Base-by-base conservation (phyloP, 2,888 invertebrate genomes). In the Lasioglossum oenotherae region DNA sequence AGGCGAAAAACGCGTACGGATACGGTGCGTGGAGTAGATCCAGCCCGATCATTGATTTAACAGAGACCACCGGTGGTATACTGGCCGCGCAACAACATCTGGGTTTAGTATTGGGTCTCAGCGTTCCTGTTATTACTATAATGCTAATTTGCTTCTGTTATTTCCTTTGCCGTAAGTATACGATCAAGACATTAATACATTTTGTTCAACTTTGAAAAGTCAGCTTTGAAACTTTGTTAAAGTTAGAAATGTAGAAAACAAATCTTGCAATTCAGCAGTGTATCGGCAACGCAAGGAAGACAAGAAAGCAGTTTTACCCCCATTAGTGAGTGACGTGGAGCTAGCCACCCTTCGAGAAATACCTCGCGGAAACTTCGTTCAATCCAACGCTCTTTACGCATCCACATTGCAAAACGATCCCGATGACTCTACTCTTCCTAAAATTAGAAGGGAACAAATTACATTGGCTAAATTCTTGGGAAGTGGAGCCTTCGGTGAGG, bases 401-500 rank as follows among this genome's bases (percentile, higher is more conserved):
- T 95, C 96, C 4, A 95, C 96, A 1, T 95, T 95, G 86, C 96
- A 96, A n/a, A 97, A 97, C 19, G 97, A 98, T 93, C 97, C 97
- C 19, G 98, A 98, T 89, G 96, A 98, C 87, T 97, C 98, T 4
- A 96, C 97, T 75, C 95, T 99, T 80, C 99, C 99, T 0, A 98
- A 98, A 94, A 98, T 99, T 84, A 96, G 97, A 60, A 96, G 98
- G 85, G 98, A 98, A 88, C 98, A 99, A 94, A 98, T 99, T 82
- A 98, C 97, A 0, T 95, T 99, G 46, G 97, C 97, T 23, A 98
- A 98, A 93, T 98, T 99, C 94, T 96, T 99, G 78, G 99, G 99
- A 0, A 98, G 98, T 83, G 99, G 99, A 0, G 99, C 99, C 0
- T 99, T 99, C 93, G 99, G 99, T 0, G 99, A 99, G 95, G 99